Conservation (phyloP, 2,797 vertebrate genomes). For the Danio kyathit region DNA sequence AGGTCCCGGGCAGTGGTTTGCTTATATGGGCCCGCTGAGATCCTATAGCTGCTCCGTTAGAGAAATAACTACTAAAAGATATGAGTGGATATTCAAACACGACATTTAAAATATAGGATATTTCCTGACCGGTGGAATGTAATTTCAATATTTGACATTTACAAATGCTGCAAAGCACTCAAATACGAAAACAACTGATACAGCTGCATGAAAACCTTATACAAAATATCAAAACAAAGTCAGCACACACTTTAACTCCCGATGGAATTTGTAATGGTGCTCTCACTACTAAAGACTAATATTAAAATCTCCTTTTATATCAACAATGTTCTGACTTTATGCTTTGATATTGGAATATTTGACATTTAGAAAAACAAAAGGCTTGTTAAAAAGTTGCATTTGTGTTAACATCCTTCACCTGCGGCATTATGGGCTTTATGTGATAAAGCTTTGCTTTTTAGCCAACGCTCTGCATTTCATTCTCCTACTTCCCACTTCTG, state of each 20-base stretch:
- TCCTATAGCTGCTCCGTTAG: background rate
- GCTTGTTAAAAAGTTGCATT: constrained; percentile 28
- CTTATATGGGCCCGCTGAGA: background rate
- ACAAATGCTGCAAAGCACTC: background rate
- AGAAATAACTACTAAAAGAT: constrained; percentile 5
- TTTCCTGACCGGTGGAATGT: background rate
- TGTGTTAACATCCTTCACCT: constrained; percentile 24
- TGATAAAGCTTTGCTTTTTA: constrained; percentile 30
- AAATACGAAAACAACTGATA: constrained; percentile 16
- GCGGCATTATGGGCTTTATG: background rate
- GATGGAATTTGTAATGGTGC: background rate
- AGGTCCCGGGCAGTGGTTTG: background rate
- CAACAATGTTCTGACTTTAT: background rate
- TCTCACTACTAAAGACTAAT: constrained; percentile 3
- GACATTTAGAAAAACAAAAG: constrained; percentile 40
- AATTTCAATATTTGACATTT: constrained; percentile 49
- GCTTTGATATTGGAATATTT: constrained; percentile 13
- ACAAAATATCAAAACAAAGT: background rate
- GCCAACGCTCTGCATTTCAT: constrained; percentile 8
- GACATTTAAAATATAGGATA: constrained; percentile 35
- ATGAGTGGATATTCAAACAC: background rate
- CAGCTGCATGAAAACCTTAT: background rate
- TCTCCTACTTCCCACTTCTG: constrained; percentile 15
- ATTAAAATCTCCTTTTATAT: constrained; percentile 7
- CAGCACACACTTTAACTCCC: background rate